These are phyloP conservation scores for Rhodophaea formosa DNA, from an alignment of 2,888 invertebrate genomes.

Conservation along the genomic window DNA sequence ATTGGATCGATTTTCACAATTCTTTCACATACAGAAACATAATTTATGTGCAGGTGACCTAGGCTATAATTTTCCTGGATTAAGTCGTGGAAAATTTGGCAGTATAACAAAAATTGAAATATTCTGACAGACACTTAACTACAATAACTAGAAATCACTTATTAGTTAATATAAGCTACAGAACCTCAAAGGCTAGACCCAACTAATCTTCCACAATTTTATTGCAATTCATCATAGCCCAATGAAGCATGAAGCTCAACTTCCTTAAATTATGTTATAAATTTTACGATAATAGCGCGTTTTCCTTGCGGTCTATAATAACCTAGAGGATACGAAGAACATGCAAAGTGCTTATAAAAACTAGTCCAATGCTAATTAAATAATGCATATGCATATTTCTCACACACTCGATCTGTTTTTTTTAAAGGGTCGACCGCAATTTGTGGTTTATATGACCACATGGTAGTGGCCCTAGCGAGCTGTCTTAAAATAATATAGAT, in stretches of 20 bases:
- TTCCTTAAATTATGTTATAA: constrained; percentile 17
- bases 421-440: not conserved
- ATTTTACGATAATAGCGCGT: constrained; percentile 14
- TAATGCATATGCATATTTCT: constrained; percentile 5
- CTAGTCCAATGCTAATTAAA: constrained; percentile 8
- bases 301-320: not conserved
- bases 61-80: too few species aligned
- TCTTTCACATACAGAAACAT: too few species aligned
- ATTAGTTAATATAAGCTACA: not conserved
- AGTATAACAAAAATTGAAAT: too few species aligned
- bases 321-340: not conserved
- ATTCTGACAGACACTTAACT: too few species aligned
- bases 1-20: too few species aligned
- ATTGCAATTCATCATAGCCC: not conserved
- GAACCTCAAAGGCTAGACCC: not conserved
- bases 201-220: not conserved
- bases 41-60: too few species aligned
- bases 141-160: too few species aligned
- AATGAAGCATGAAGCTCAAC: not conserved
- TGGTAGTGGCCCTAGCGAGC: not conserved
- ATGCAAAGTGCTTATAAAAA: constrained; percentile 4
- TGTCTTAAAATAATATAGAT: too few species aligned
- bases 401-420: not conserved
- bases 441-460: not conserved
- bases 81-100: too few species aligned